These are phyloP conservation scores for Tachuris rubrigastra DNA, from an alignment of 2,113 vertebrate species.

Conservation along the genomic window DNA sequence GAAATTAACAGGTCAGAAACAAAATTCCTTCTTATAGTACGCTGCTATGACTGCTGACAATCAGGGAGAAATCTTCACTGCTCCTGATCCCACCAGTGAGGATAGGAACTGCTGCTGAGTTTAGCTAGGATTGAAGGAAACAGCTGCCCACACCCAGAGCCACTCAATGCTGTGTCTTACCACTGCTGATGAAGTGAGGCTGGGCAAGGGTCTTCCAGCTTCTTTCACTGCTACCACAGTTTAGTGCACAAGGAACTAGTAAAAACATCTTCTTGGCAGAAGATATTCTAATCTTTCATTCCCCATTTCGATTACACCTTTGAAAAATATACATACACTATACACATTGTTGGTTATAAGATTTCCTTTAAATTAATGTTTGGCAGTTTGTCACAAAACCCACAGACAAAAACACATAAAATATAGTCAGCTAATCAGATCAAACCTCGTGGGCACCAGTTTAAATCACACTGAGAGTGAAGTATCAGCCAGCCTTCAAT, in stretches of 20 bases:
- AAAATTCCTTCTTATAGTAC: background rate
- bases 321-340: background rate
- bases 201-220: background rate
- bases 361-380: background rate
- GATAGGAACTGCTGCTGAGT: accelerated
- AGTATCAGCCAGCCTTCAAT: background rate
- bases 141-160: background rate
- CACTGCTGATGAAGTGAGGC: background rate
- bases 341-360: background rate
- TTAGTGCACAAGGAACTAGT: background rate
- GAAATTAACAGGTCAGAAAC: background rate
- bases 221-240: background rate
- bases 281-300: background rate
- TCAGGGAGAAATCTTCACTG: background rate
- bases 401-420: background rate
- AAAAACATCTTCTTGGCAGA: background rate
- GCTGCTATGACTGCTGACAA: background rate
- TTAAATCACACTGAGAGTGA: background rate
- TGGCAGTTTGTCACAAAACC: background rate
- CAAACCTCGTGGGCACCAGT: background rate
- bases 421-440: background rate
- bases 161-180: accelerated
- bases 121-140: background rate
- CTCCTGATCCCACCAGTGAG: background rate
- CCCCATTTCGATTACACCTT: background rate